Percentiles rank a stretch among this genome's conserved stretches.
Conservation (phyloP, 2,113 vertebrate species). For the Siniperca knerii region DNA sequence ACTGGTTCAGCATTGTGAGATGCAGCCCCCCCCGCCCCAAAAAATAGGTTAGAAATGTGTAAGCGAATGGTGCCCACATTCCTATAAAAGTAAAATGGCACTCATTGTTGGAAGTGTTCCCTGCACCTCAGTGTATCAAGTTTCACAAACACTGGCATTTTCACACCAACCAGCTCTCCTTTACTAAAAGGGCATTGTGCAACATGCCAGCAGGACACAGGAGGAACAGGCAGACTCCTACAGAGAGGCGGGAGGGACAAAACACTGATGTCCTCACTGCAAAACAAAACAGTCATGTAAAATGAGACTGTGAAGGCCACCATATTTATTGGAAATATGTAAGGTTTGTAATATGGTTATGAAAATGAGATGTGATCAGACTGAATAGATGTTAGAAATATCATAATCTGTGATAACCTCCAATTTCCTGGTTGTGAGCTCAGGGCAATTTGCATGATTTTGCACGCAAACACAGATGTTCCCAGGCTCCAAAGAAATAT, state of each 20-base stretch:
- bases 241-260: conserved; percentile 23
- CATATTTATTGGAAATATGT: background rate
- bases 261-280: background rate
- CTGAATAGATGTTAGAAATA: background rate
- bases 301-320: background rate
- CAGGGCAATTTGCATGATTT: background rate
- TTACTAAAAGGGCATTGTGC: conserved; percentile 27
- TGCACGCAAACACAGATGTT: background rate
- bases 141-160: conserved; percentile 48
- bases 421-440: background rate
- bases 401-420: background rate
- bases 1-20: conserved; percentile 15
- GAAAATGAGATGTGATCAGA: background rate
- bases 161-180: conserved; percentile 36
- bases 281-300: background rate
- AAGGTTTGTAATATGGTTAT: background rate
- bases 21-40: background rate
- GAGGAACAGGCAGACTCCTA: conserved; percentile 24
- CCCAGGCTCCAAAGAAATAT: background rate
- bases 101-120: conserved; percentile 15
- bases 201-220: conserved; percentile 18
- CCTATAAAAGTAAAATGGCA: conserved; percentile 5
- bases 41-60: background rate
- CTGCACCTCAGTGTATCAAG: conserved; percentile 8
- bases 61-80: background rate